These are phyloP conservation scores for Phania funesta DNA, from an alignment of 2,888 invertebrate genomes.

Conservation along the genomic window DNA sequence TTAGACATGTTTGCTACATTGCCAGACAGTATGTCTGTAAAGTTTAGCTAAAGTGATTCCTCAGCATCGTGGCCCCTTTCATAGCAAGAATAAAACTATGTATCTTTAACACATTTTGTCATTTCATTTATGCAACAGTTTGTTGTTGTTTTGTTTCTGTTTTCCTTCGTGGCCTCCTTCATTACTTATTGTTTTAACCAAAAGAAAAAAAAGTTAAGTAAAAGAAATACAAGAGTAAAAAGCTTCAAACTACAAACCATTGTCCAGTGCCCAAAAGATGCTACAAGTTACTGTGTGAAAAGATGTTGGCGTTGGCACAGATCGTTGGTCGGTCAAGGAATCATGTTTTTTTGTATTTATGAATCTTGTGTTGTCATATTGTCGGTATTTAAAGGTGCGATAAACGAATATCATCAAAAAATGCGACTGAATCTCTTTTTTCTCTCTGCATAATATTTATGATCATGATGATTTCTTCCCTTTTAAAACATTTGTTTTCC, in stretches of 20 bases:
- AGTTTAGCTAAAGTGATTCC: constrained; percentile 24
- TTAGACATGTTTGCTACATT: constrained; percentile 68
- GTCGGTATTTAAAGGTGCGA: constrained; percentile 68
- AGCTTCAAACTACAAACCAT: constrained; percentile 32
- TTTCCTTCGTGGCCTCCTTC: constrained; percentile 7
- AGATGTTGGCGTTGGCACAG: constrained; percentile 38
- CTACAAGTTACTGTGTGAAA: constrained; percentile 42
- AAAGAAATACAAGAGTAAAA: constrained; percentile 21
- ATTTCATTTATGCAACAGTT: constrained; percentile 77
- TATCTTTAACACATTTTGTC: constrained; percentile 71
- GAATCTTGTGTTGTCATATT: constrained; percentile 67
- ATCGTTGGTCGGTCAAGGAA: constrained; percentile 53
- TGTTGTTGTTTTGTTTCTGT: constrained; percentile 23
- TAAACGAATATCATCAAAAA: constrained; percentile 67
- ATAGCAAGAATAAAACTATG: background rate
- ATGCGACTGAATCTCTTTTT: constrained; percentile 52
- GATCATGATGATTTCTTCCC: constrained; percentile 64
- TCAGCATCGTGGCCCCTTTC: constrained; percentile 32
- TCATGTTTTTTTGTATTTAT: constrained; percentile 68
- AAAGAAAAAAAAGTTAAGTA: constrained; percentile 1
- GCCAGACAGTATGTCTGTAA: constrained; percentile 68
- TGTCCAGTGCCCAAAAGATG: constrained; percentile 32
- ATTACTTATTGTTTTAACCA: constrained; percentile 48
- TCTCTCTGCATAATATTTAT: constrained; percentile 65
- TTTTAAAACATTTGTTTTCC: constrained; percentile 51